A percentile compares a stretch with the other conserved stretches of the same genome.
phyloP scores from a whole-genome alignment of 2,113 vertebrate genomes.

The Vombatus ursinus region DNA sequence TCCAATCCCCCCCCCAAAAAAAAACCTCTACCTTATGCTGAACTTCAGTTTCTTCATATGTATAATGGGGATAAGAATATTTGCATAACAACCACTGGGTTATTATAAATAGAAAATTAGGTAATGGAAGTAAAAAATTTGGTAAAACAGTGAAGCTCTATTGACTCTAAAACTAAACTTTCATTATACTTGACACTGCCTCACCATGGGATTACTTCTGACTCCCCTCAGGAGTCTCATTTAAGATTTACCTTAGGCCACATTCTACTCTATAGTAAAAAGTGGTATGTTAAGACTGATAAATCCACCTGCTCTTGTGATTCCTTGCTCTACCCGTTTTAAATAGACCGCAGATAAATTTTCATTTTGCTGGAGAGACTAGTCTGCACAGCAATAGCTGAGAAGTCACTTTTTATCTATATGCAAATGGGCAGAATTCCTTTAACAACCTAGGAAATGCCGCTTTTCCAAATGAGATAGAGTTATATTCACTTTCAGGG shows the following conservation, averaged over 20 bases:
- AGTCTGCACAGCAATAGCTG: constrained; percentile 23
- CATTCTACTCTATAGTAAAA: constrained; percentile 44
- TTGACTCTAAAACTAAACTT: neutral
- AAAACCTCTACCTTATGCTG: neutral
- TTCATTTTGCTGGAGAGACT: constrained; percentile 65
- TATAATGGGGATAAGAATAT: neutral
- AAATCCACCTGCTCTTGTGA: constrained; percentile 39
- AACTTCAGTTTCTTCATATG: neutral
- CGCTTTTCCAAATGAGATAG: constrained; percentile 64
- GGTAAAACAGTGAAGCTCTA: neutral
- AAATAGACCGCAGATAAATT: constrained; percentile 60
- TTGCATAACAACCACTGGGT: too few species aligned
- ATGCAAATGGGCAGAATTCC: constrained; percentile 59
- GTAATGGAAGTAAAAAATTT: neutral
- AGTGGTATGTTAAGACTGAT: constrained; percentile 34
- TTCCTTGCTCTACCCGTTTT: constrained; percentile 66
- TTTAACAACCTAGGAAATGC: constrained; percentile 35
- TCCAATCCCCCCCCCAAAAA: neutral
- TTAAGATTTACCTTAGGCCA: constrained; percentile 26
- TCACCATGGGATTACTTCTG: neutral
- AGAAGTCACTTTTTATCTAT: constrained; percentile 61
- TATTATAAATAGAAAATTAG: neutral
- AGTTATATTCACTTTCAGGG: too few species aligned
- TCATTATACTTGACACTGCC: neutral
- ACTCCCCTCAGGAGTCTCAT: constrained; percentile 25